Evolutionary conservation across 2,113 vertebrate genomes (phyloP).

Genomic region (Gallinago undulata): DNA sequence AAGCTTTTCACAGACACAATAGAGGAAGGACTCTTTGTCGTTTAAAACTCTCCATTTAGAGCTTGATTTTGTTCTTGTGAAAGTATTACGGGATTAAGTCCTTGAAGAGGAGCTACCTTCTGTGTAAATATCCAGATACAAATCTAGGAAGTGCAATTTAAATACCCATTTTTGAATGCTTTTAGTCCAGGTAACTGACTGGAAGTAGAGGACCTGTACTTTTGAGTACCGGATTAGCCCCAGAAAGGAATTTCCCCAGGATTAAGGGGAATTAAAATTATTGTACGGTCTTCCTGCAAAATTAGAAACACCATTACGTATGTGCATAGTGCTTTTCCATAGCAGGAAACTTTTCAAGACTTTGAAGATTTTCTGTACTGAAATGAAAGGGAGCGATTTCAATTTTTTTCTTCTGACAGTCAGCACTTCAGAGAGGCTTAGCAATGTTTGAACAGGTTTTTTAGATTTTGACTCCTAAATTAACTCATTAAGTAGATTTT

Average conservation of each 20-base stretch:
- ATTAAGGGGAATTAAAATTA: neutral
- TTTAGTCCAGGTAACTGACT: neutral
- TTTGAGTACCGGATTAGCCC: neutral
- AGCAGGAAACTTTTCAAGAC: neutral
- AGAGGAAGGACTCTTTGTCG: neutral
- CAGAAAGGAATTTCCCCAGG: neutral
- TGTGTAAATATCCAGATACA: neutral
- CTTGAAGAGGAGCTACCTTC: neutral
- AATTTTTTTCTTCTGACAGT: neutral
- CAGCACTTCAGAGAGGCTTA: neutral
- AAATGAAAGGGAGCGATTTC: neutral
- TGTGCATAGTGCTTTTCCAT: neutral
- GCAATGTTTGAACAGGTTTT: conserved; percentile 32
- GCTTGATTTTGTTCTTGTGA: neutral
- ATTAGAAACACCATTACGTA: neutral
- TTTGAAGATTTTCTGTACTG: neutral
- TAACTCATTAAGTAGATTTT: conserved; percentile 4
- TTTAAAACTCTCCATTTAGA: neutral
- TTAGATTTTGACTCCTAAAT: conserved; percentile 19
- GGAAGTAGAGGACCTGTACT: neutral
- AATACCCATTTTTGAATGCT: neutral
- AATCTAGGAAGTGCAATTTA: neutral
- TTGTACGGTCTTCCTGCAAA: neutral
- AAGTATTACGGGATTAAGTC: neutral
- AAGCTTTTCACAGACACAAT: neutral